Conservation (phyloP, 1,140 invertebrate genomes). For the Halotydeus destructor region DNA sequence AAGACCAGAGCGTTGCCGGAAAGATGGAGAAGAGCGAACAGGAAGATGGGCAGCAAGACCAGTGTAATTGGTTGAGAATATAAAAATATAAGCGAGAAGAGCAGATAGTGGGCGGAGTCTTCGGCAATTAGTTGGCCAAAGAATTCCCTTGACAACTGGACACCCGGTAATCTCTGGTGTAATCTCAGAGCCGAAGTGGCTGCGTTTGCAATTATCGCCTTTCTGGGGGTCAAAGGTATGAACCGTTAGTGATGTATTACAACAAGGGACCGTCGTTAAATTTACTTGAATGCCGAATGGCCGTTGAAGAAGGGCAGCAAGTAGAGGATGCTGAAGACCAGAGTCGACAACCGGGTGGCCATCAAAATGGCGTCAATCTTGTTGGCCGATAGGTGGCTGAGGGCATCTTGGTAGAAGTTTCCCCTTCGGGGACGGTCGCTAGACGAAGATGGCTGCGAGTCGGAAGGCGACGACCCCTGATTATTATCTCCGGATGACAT, state of each 20-base stretch:
- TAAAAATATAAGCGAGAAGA: slow-evolving; percentile 81
- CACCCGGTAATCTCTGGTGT: slow-evolving; percentile 65
- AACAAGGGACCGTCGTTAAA: slow-evolving; percentile 14
- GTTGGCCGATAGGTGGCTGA: background rate
- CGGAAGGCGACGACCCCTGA: no score
- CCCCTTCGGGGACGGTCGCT: no score
- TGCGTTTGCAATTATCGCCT: slow-evolving; percentile 69
- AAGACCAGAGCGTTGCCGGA: slow-evolving; percentile 67
- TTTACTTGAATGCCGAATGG: slow-evolving; percentile 46
- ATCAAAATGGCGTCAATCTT: slow-evolving; percentile 55
- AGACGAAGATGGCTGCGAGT: no score
- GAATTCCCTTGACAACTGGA: slow-evolving; percentile 48
- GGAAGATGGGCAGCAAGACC: slow-evolving; percentile 62
- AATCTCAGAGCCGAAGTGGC: slow-evolving; percentile 77
- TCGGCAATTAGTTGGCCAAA: slow-evolving; percentile 53
- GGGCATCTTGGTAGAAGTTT: background rate
- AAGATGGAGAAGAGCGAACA: slow-evolving; percentile 75
- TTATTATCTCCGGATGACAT: no score
- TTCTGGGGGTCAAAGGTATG: slow-evolving; percentile 39
- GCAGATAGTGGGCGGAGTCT: slow-evolving; percentile 87
- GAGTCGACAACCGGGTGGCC: slow-evolving; percentile 53
- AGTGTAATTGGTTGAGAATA: slow-evolving; percentile 66
- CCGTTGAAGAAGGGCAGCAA: slow-evolving; percentile 43
- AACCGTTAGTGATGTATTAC: no score
- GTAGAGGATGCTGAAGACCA: slow-evolving; percentile 60